Evolutionary conservation across 1,140 invertebrate genomes (phyloP).

Genomic region (Oncopodura yosiiana): DNA sequence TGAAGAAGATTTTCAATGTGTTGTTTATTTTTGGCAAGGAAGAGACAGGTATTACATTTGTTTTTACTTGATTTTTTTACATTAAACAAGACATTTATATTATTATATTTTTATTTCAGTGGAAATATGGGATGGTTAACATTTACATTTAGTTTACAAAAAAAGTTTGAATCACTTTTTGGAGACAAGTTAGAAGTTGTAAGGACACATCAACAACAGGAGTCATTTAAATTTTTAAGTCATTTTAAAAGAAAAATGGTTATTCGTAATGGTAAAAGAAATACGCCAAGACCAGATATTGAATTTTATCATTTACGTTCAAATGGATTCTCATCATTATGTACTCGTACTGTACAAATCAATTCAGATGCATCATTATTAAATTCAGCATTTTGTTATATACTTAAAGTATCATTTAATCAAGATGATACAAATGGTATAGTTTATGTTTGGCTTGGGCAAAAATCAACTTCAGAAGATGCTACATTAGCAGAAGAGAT

Average conservation of each 20-base stretch:
- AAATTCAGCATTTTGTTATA: constrained; percentile 85
- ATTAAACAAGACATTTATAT: too few species aligned
- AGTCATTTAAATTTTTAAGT: constrained; percentile 96
- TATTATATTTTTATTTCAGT: too few species aligned
- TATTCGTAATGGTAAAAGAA: constrained; percentile 78
- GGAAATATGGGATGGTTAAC: constrained; percentile 99
- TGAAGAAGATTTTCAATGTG: constrained; percentile 87
- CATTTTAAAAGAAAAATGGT: constrained; percentile 95
- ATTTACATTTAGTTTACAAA: constrained; percentile 95
- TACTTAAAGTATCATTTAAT: constrained; percentile 91
- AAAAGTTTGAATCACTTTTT: constrained; percentile 93
- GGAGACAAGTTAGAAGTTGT: constrained; percentile 93
- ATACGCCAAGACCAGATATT: constrained; percentile 44
- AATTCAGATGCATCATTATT: constrained; percentile 63
- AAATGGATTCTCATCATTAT: constrained; percentile 82
- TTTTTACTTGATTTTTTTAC: too few species aligned
- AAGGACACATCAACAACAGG: constrained; percentile 95
- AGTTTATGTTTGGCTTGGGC: constrained; percentile 96
- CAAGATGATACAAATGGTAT: constrained; percentile 80
- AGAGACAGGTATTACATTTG: too few species aligned
- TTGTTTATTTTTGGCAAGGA: constrained; percentile 99
- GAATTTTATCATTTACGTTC: constrained; percentile 92
- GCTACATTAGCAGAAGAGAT: constrained; percentile 82
- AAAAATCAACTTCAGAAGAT: constrained; percentile 77
- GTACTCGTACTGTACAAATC: constrained; percentile 86